Base-by-base conservation (phyloP, 2,888 invertebrate genomes). In the Ariolimax columbianus region DNA sequence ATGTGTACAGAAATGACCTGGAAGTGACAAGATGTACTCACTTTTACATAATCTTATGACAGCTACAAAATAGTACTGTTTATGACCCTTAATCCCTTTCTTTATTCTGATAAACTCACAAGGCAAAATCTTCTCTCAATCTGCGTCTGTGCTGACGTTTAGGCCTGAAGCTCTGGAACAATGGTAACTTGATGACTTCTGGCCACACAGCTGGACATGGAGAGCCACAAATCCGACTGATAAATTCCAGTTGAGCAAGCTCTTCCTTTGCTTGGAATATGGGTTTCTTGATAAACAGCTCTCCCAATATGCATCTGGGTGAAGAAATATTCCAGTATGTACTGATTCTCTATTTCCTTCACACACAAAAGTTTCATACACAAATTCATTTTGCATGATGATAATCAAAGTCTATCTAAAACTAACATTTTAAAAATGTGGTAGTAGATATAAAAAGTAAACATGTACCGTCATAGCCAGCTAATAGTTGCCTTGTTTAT, bases 191-290 rank as follows among this genome's bases (percentile, higher is more conserved):
- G 88, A 98, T 97, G 78, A 99, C 98, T 93, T 97, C 93, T 96
- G 99, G 99, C 99, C 99, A 99, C 66, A 97, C 97, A 72, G 98
- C 98, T 0, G 99, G 98, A 66, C 97, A 96, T 0, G 99, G 99
- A 0, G 98, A 97, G 33, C 99, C 99, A 95, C 99, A 99, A 38
- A 97, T 96, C 86, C 97, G 95, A 0, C 98, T 98, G 92, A 99
- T 99, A 94, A 97, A 96, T 93, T 99, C 99, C 89, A 99, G 94
- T 93, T 99, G 99, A 95, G 97, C 96, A 95, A 98, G 96, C 95
- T 99, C 99, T 82, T 97, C 91, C 94, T 97, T 97, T 0, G 98
- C 99, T 96, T 97, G 98, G 94, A 99, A 99, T 75, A 99, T 95
- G 0, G 99, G 99, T 91, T 97, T 97, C 93, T 98, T 98, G 77